Base-by-base conservation (phyloP, 2,113 vertebrate genomes). In the Dicrurus megarhynchus region DNA sequence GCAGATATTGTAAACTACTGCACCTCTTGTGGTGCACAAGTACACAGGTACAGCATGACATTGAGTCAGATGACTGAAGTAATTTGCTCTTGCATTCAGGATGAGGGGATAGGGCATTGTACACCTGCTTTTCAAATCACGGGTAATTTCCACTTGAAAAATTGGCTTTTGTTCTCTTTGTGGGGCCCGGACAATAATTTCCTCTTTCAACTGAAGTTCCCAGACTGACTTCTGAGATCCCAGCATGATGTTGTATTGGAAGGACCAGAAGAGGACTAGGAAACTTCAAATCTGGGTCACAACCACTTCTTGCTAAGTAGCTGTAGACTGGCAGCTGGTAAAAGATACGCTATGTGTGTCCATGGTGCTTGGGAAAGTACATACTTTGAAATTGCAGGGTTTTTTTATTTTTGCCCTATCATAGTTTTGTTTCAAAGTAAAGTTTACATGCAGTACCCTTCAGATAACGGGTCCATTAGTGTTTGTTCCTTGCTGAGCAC, bases 331-430 rank as follows among this genome's bases (percentile, higher is more conserved):
- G n/a, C 37, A 71, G 53, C 53, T 91, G 53, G 14, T 52, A 9
- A 30, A 65, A 89, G 35, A 56, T 65, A 7, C 0, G 1, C 20
- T 41, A 0, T 8, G 0, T 21, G 16, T 19, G 33, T 65, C 26
- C 3, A 1, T 35, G 57, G 16, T 77, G 53, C 60, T 77, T 89
- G 81, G 37, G 53, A 82, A 85, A 84, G 32, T 22, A 22, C 9
- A 1, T 23, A 28, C 37, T 37, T 69, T 11, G 32, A 69, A 64
- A 46, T 3, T 22, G 14, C 9, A 20, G 44, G 4, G 10, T 1
- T 30, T 24, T 63, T 52, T 41, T 22, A 9, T 84, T 86, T 59
- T 74, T 52, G 19, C 24, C 1, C 32, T 67, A 8, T 63, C 24
- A 18, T 70, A 1, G 3, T 75, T 84, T 49, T 84, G 44, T 90